These are phyloP conservation scores for Galerucella pusilla DNA, from an alignment of 2,888 invertebrate species.

Conservation along the genomic window DNA sequence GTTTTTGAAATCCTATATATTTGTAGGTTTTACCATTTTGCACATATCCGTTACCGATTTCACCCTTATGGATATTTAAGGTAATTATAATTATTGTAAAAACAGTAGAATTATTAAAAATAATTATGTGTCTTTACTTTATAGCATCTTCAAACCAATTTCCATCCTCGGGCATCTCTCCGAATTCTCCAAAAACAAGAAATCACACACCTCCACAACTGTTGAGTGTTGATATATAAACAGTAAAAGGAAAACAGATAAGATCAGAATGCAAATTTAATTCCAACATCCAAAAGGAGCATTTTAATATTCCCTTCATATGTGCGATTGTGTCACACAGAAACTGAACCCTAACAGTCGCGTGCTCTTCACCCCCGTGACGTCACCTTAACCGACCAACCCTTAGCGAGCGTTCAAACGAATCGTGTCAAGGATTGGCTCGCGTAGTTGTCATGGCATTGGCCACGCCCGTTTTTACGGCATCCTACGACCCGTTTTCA, in stretches of 20 bases:
- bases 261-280: conserved; percentile 64
- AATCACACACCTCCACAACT: conserved; percentile 48
- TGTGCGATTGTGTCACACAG: conserved; percentile 53
- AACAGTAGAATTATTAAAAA: no score
- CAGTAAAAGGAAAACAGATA: conserved; percentile 63
- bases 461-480: conserved; percentile 55
- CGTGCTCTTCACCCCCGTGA: conserved; percentile 47
- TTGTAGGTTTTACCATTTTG: no score
- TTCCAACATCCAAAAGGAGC: conserved; percentile 55
- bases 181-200: conserved; percentile 43
- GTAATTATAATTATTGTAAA: no score
- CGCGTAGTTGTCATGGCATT: conserved; percentile 42
- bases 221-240: conserved; percentile 61
- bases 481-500: conserved; percentile 53
- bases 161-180: neutral
- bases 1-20: no score
- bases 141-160: neutral
- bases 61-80: no score
- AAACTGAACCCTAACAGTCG: conserved; percentile 46
- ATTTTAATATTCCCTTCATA: conserved; percentile 62
- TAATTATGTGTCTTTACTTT: no score
- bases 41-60: no score
- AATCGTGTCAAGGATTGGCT: conserved; percentile 52
- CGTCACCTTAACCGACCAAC: conserved; percentile 50
- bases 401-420: conserved; percentile 48